Base-by-base conservation (phyloP, 2,113 vertebrate genomes). In the Ageneiosus marmoratus region DNA sequence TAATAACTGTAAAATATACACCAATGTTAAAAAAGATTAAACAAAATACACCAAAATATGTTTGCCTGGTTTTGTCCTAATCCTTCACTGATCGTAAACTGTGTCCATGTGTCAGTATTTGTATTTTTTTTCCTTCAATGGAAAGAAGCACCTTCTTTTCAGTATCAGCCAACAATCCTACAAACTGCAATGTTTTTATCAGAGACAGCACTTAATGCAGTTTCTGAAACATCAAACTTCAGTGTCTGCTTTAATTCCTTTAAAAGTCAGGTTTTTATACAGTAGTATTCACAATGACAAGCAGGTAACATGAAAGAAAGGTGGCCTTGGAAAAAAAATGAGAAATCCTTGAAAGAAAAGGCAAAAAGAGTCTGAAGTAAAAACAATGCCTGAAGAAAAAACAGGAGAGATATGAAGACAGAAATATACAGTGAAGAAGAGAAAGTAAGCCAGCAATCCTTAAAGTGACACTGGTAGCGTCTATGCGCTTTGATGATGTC, bases 231-330 rank as follows among this genome's bases (percentile, higher is more conserved):
- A 58, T 82, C 34, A n/a, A 8, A 46, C 27, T 50, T 76, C 51
- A 79, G 65, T 74, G 85, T 88, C 77, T 78, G 55, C 51, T 60
- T 84, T 41, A 1, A 20, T 56, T 80, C 18, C 7, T 55, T 86
- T 44, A 24, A 32, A 88, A 86, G 77, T 58, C 55, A 69, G 70
- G 79, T 84, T 80, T 77, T 77, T 86, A 89, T 94, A 96, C 96
- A 98, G 97, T 96, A 97, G 96, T 94, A 94, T 94, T 96, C 95
- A 96, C 96, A 95, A 94, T 96, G 94, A 95, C 92, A 92, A 22
- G 18, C 73, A 76, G 29, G 55, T 29, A 29, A 85, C 65, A 85
- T 56, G 34, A 78, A 51, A 37, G 34, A 84, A 11, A 70, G 11
- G 41, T 58, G 11, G 48, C 48, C 74, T 70, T 62, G n/a, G 37